Conservation (phyloP, 2,113 vertebrate species). For the Orycteropus afer region DNA sequence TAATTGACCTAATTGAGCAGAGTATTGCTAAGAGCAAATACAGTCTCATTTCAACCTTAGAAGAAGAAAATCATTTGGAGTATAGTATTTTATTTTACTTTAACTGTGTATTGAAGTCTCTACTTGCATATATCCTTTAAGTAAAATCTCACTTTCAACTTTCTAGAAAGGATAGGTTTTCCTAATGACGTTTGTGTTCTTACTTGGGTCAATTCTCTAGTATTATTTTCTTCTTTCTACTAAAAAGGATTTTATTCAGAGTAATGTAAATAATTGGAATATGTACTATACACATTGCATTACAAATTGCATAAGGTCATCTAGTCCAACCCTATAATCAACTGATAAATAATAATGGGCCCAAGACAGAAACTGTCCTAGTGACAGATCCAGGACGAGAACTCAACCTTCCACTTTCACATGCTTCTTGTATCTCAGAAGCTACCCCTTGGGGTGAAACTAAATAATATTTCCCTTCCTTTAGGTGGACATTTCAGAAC, state of each 20-base stretch:
- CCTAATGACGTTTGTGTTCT: neutral
- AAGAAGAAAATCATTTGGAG: constrained; percentile 47
- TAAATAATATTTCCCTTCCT: constrained; percentile 8
- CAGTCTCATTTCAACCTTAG: constrained; percentile 36
- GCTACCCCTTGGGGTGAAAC: neutral
- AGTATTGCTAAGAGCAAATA: constrained; percentile 64
- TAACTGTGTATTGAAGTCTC: neutral
- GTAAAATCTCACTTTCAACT: neutral
- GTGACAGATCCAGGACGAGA: neutral
- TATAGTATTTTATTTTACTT: constrained; percentile 59
- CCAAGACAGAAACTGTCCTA: neutral
- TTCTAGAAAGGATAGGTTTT: neutral
- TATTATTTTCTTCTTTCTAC: neutral
- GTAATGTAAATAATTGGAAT: neutral
- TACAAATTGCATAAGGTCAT: neutral
- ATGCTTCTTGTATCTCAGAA: neutral
- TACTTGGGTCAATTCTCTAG: neutral
- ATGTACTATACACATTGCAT: neutral
- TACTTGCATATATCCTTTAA: neutral
- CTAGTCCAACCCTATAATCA: neutral
- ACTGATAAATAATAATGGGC: neutral
- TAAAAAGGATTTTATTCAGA: neutral
- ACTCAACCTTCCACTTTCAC: neutral
- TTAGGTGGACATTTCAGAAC: no score
- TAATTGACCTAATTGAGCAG: constrained; percentile 78